Conservation (phyloP, 92 coral and sea anemone species). For the Phenganax subtilis region DNA sequence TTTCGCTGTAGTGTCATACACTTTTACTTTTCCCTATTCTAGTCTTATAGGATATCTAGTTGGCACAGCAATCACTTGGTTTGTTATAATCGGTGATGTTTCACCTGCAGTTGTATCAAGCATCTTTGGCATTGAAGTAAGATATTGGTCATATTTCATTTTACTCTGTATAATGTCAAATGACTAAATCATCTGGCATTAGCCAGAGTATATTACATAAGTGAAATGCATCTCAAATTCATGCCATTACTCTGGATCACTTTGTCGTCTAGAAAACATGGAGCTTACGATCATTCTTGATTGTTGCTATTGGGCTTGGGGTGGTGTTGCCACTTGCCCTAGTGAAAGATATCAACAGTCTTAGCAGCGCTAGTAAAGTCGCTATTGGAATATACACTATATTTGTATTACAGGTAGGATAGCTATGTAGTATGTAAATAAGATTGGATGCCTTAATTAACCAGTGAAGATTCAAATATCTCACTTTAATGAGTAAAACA, state of each 20-base stretch:
- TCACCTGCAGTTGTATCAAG: constrained; percentile 74
- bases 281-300: constrained; percentile 62
- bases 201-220: background rate
- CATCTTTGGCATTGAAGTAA: constrained; percentile 72
- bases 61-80: constrained; percentile 84
- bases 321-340: constrained; percentile 77
- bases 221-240: background rate
- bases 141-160: background rate
- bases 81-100: constrained; percentile 92
- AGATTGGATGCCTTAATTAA: too few relatives aligned
- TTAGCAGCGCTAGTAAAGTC: constrained; percentile 64
- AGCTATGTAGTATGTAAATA: too few relatives aligned
- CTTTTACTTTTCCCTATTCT: constrained; percentile 12
- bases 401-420: constrained; percentile 77
- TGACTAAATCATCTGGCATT: background rate
- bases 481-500: too few relatives aligned
- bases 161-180: background rate
- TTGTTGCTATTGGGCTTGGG: constrained; percentile 63
- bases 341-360: constrained; percentile 77
- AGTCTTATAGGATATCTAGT: constrained; percentile 82
- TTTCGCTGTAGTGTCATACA: background rate
- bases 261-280: constrained; percentile 56
- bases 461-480: too few relatives aligned
- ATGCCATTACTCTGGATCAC: background rate
- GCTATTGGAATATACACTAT: constrained; percentile 63